These are phyloP conservation scores for Trichosurus vulpecula DNA, from an alignment of 2,797 vertebrate genomes.

Conservation along the genomic window DNA sequence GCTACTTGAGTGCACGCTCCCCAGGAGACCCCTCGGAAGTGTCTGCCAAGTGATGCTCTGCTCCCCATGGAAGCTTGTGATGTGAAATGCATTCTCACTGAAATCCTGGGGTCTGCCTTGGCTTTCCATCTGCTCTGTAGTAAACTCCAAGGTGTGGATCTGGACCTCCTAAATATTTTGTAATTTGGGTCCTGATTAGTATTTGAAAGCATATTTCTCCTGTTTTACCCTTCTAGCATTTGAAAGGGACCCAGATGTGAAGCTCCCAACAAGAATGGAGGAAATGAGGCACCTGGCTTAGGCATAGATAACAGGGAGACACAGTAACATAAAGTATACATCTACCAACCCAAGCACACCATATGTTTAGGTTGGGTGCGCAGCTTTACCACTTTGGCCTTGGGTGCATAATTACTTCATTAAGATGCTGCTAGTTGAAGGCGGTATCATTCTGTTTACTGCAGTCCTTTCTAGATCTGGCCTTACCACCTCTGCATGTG, in stretches of 20 bases:
- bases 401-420: not conserved
- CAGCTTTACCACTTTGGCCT: not conserved
- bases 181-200: conserved; percentile 16
- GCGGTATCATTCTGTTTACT: not conserved
- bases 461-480: not conserved
- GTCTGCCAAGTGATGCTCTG: conserved; percentile 61
- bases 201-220: conserved; percentile 60
- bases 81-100: conserved; percentile 10
- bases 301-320: not conserved
- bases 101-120: conserved; percentile 18
- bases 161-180: conserved; percentile 44
- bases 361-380: not conserved
- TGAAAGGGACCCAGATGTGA: conserved; percentile 3
- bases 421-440: not conserved
- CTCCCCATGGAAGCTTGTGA: conserved; percentile 58
- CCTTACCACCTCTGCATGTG: not conserved
- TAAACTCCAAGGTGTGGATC: conserved; percentile 47
- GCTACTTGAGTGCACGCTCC: conserved; percentile 57
- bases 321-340: not conserved
- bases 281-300: not conserved
- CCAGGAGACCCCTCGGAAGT: conserved; percentile 50
- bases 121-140: conserved; percentile 69
- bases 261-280: not conserved
- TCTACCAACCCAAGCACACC: not conserved
- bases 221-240: not conserved